phyloP scores from a whole-genome alignment of 2,888 invertebrate genomes.

The Stegophylla sp. region DNA sequence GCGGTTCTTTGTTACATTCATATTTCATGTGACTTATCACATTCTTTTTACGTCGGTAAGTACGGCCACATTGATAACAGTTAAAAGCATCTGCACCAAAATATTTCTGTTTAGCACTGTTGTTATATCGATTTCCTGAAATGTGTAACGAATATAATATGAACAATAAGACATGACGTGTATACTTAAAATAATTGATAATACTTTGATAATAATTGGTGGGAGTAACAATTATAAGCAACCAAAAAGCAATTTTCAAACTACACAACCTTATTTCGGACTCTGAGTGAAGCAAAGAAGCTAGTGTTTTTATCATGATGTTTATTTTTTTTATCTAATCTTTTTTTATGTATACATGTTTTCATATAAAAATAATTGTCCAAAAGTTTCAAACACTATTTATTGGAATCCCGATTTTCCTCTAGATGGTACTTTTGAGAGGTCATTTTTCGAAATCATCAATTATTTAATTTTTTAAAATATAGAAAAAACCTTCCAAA shows the following conservation, averaged over 20 bases:
- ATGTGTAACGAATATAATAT: neutral
- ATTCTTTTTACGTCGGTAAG: slow-evolving; percentile 60
- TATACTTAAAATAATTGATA: neutral
- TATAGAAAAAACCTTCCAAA: too few species aligned
- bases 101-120: slow-evolving; percentile 39
- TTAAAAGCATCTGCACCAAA: slow-evolving; percentile 48
- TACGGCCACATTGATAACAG: slow-evolving; percentile 60
- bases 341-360: too few species aligned
- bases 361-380: too few species aligned
- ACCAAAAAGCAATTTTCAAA: slow-evolving; percentile 25
- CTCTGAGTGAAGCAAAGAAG: too few species aligned
- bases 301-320: too few species aligned
- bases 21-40: slow-evolving; percentile 59
- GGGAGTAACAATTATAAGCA: neutral
- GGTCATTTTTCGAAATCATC: too few species aligned
- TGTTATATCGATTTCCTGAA: slow-evolving; percentile 35
- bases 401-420: too few species aligned
- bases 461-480: too few species aligned
- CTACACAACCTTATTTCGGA: too few species aligned
- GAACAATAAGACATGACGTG: neutral
- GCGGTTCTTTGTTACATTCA: slow-evolving; percentile 58
- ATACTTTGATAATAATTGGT: neutral
- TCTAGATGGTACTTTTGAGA: too few species aligned
- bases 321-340: too few species aligned
- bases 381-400: too few species aligned